These are phyloP conservation scores for Cetonia aurata DNA, from an alignment of 2,888 invertebrate species.

Conservation along the genomic window DNA sequence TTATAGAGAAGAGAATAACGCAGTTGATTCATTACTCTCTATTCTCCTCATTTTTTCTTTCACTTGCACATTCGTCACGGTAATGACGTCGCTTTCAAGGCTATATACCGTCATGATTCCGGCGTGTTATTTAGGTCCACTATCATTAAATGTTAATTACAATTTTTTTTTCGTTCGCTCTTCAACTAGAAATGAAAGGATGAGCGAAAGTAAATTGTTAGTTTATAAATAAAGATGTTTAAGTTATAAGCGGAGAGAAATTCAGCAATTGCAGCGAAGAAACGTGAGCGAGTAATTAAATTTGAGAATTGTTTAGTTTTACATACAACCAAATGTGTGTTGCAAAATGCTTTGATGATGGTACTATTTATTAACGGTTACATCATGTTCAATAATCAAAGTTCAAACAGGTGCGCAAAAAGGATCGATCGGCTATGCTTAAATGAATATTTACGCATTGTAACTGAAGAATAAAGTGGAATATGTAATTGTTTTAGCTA, in stretches of 20 bases:
- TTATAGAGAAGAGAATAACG: constrained; percentile 10
- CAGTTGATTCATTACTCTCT: background rate
- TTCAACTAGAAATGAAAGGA: constrained; percentile 4
- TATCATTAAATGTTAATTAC: constrained; percentile 37
- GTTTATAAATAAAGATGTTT: background rate
- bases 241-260: background rate
- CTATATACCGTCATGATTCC: constrained; percentile 19
- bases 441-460: no score
- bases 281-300: constrained; percentile 8
- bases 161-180: constrained; percentile 7
- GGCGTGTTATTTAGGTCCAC: constrained; percentile 31
- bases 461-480: no score
- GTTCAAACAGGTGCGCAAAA: constrained; percentile 9
- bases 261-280: background rate
- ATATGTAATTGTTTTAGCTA: no score
- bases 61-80: constrained; percentile 11
- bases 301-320: constrained; percentile 6
- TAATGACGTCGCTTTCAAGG: constrained; percentile 21
- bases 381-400: constrained; percentile 5
- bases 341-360: background rate
- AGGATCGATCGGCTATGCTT: background rate
- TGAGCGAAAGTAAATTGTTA: constrained; percentile 26
- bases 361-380: constrained; percentile 5
- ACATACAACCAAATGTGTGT: background rate
- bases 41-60: constrained; percentile 8